Evolutionary conservation across 2,113 vertebrate genomes (phyloP).

Genomic region (Hippocampus mohnikei): DNA sequence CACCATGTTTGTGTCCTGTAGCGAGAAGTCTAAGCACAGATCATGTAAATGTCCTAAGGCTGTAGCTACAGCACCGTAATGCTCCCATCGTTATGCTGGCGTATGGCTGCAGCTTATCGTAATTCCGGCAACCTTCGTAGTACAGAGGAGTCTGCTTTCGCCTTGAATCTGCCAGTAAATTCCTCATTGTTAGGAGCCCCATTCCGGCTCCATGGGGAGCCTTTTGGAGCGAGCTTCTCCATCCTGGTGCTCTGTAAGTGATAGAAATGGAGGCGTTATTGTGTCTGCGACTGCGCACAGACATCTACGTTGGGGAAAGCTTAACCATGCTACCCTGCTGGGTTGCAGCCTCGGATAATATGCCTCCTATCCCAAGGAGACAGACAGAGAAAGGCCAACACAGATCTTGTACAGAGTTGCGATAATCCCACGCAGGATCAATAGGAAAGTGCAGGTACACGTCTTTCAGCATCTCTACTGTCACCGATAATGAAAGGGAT

Average conservation of each 20-base stretch:
- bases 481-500: constrained; percentile 44
- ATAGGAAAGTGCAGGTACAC: constrained; percentile 50
- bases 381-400: constrained; percentile 35
- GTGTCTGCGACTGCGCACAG: constrained; percentile 28
- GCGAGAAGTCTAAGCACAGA: constrained; percentile 80
- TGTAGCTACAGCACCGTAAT: constrained; percentile 80
- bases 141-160: constrained; percentile 68
- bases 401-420: constrained; percentile 23
- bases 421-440: constrained; percentile 68
- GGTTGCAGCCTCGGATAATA: constrained; percentile 57
- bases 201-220: constrained; percentile 57
- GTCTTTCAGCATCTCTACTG: constrained; percentile 35
- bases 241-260: constrained; percentile 34
- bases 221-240: constrained; percentile 56
- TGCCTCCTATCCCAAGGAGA: constrained; percentile 60
- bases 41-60: constrained; percentile 82
- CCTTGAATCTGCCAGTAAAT: constrained; percentile 65
- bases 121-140: constrained; percentile 65
- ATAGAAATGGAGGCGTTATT: constrained; percentile 50
- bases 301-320: constrained; percentile 38
- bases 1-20: constrained; percentile 76
- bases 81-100: constrained; percentile 87
- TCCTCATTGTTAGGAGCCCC: constrained; percentile 56
- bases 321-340: constrained; percentile 60
- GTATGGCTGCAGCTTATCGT: constrained; percentile 84